Conservation (phyloP, 2,797 vertebrate genomes). For the Percopsis omiscomaycus region DNA sequence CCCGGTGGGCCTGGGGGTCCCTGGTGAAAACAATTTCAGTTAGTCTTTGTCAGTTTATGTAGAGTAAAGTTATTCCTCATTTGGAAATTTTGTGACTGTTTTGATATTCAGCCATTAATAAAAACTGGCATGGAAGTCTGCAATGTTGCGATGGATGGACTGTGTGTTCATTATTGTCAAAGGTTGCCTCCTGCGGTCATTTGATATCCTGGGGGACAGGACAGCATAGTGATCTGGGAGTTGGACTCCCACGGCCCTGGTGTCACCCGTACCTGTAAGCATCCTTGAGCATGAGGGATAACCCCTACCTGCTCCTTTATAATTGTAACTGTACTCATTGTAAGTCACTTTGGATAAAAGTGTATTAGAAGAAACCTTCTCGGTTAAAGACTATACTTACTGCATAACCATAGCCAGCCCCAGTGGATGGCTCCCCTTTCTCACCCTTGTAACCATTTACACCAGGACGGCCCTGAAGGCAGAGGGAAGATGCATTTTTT, state of each 20-base stretch:
- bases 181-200: too few relatives aligned
- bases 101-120: too few relatives aligned
- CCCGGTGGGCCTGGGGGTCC: conserved; percentile 81
- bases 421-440: conserved; percentile 82
- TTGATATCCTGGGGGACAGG: too few relatives aligned
- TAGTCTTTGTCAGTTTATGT: background rate
- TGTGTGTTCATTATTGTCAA: too few relatives aligned
- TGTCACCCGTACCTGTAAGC: too few relatives aligned
- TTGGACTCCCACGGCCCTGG: too few relatives aligned
- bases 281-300: too few relatives aligned
- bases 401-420: conserved; percentile 64
- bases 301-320: background rate
- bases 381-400: conserved; percentile 75
- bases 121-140: too few relatives aligned
- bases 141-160: too few relatives aligned
- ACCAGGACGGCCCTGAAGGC: conserved; percentile 88
- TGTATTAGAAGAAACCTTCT: background rate
- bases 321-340: background rate
- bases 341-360: background rate
- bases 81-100: too few relatives aligned
- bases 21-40: conserved; percentile 55
- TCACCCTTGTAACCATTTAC: conserved; percentile 94
- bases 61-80: background rate
- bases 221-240: too few relatives aligned
- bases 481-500: conserved; percentile 1